Evolutionary conservation across 2,888 invertebrate species (phyloP).

Genomic region (Drosophila tripunctata): DNA sequence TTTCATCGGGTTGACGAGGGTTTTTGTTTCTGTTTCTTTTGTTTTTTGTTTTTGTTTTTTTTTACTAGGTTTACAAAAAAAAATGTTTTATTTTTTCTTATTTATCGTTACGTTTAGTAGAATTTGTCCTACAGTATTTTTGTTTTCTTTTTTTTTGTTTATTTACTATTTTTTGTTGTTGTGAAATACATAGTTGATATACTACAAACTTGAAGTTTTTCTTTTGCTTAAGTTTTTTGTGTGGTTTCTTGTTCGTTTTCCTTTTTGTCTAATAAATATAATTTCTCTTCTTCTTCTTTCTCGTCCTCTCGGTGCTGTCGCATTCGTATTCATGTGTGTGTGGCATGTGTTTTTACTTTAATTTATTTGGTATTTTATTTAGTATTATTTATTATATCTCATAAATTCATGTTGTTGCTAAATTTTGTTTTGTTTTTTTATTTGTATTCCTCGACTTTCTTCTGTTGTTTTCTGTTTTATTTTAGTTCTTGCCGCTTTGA

Average conservation of each 20-base stretch:
- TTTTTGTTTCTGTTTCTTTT: conserved; percentile 31
- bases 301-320: conserved; percentile 39
- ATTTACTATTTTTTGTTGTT: conserved; percentile 53
- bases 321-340: conserved; percentile 10
- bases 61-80: conserved; percentile 67
- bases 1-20: conserved; percentile 39
- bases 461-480: conserved; percentile 12
- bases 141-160: conserved; percentile 41
- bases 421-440: conserved; percentile 70
- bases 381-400: conserved; percentile 72
- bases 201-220: conserved; percentile 70
- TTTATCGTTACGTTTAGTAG: conserved; percentile 53
- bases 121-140: conserved; percentile 68
- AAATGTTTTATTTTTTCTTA: conserved; percentile 48
- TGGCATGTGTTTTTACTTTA: conserved; percentile 22
- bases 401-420: conserved; percentile 80
- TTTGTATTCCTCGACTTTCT: conserved; percentile 32
- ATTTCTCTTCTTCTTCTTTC: conserved; percentile 48
- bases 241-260: conserved; percentile 26
- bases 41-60: conserved; percentile 30
- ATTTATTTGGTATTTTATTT: conserved; percentile 53
- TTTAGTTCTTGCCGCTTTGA: conserved; percentile 38
- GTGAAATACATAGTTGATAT: conserved; percentile 75
- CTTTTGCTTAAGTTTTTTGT: conserved; percentile 36
- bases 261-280: conserved; percentile 74